Evolutionary conservation across 2,113 vertebrate genomes (phyloP).

Genomic region (Pogonocichla stellata): DNA sequence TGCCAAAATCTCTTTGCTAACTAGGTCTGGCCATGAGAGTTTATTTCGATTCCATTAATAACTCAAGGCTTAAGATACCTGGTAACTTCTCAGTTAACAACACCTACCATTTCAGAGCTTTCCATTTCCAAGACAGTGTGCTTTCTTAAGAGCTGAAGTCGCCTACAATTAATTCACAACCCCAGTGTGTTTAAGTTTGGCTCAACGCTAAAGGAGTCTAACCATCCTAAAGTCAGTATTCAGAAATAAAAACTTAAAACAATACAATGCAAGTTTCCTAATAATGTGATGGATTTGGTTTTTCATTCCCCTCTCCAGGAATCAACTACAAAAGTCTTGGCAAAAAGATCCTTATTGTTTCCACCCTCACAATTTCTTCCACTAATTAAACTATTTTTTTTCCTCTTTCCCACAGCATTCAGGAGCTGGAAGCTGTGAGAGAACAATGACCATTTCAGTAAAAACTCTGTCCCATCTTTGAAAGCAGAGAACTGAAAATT

Average conservation of each 20-base stretch:
- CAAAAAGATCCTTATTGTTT: not conserved
- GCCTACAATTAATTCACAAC: rapidly evolving
- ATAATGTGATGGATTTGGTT: not conserved
- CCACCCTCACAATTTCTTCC: not conserved
- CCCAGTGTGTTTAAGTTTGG: not conserved
- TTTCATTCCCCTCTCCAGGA: not conserved
- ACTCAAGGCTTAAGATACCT: not conserved
- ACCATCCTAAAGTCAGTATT: not conserved
- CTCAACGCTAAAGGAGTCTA: not conserved
- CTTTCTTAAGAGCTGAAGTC: not conserved
- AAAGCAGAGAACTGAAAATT: not conserved
- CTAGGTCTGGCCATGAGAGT: not conserved
- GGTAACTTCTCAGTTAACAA: not conserved
- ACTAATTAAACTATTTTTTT: not conserved
- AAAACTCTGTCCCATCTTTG: not conserved
- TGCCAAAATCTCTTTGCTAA: not conserved
- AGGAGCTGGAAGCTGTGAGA: not conserved
- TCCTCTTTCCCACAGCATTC: not conserved
- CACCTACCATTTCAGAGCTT: not conserved
- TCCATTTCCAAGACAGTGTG: not conserved
- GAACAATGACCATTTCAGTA: not conserved
- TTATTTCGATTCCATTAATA: not conserved
- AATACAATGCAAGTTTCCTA: not conserved
- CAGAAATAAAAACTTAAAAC: not conserved
- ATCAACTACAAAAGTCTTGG: not conserved